phyloP scores from a whole-genome alignment of 2,888 invertebrate species.

The Sympetrum striolatum region DNA sequence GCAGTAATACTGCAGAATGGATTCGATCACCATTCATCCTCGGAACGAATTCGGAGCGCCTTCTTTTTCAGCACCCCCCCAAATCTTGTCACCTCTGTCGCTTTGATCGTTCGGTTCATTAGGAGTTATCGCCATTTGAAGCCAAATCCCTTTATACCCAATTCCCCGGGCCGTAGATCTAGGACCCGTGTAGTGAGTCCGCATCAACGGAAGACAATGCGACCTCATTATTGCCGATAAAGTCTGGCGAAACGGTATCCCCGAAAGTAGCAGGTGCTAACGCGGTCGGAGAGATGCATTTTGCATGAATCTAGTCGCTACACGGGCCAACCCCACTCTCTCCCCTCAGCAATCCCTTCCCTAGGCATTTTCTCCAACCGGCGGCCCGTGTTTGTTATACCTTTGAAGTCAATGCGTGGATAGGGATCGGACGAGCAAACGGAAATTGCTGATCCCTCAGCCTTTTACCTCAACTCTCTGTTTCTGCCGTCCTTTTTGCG shows the following conservation, averaged over 20 bases:
- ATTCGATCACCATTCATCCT: no score
- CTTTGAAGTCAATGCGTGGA: background rate
- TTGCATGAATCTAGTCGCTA: conserved; percentile 3
- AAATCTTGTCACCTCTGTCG: background rate
- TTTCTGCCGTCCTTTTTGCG: background rate
- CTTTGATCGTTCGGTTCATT: conserved; percentile 7
- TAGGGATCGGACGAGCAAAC: background rate
- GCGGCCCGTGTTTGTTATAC: background rate
- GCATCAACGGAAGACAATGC: conserved; percentile 8
- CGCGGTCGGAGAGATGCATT: conserved; percentile 1
- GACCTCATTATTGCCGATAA: conserved; percentile 38
- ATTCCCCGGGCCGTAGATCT: background rate
- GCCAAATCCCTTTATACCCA: background rate
- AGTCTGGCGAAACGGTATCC: background rate
- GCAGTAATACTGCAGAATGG: no score
- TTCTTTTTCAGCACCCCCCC: background rate
- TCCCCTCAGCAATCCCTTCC: background rate
- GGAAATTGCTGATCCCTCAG: background rate
- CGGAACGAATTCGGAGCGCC: no score
- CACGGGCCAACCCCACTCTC: background rate
- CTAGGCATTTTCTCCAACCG: background rate
- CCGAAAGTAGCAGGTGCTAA: conserved; percentile 21
- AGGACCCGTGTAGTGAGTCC: background rate
- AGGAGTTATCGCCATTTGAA: conserved; percentile 1
- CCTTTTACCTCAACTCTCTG: background rate